phyloP scores from a whole-genome alignment of 23 tunicate genomes.

The Styela clava region DNA sequence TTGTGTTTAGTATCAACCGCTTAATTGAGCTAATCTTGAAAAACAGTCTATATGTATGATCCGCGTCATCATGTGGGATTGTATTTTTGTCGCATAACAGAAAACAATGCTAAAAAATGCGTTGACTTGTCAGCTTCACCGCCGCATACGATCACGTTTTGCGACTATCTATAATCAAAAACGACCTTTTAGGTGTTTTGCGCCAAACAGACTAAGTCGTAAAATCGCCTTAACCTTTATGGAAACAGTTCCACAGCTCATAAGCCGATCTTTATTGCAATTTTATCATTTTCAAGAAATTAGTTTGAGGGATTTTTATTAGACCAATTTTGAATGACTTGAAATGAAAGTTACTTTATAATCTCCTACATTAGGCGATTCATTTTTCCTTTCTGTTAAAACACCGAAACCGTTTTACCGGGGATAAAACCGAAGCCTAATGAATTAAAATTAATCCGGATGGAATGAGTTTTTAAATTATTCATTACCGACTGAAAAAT shows the following conservation, averaged over 20 bases:
- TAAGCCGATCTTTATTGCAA: background rate
- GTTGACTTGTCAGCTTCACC: background rate
- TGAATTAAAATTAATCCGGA: background rate
- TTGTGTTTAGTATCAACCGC: background rate
- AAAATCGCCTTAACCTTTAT: background rate
- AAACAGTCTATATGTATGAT: background rate
- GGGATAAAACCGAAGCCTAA: background rate
- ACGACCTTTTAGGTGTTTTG: background rate
- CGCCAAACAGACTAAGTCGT: background rate
- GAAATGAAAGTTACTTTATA: no score
- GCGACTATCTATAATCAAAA: background rate
- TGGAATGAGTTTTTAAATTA: background rate
- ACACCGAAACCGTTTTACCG: background rate
- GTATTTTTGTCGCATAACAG: background rate
- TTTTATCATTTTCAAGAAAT: background rate
- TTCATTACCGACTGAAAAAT: background rate
- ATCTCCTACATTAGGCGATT: no score
- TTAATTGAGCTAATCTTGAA: background rate
- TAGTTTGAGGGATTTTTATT: no score
- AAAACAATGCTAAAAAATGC: background rate
- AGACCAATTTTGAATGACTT: no score
- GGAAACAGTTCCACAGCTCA: background rate
- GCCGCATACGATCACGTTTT: background rate
- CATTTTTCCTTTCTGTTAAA: background rate
- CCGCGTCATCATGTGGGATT: background rate